A percentile compares a stretch with the other conserved stretches of the same genome.
phyloP scores from a whole-genome alignment of 2,797 vertebrate species.

The Halcyon leucocephala region DNA sequence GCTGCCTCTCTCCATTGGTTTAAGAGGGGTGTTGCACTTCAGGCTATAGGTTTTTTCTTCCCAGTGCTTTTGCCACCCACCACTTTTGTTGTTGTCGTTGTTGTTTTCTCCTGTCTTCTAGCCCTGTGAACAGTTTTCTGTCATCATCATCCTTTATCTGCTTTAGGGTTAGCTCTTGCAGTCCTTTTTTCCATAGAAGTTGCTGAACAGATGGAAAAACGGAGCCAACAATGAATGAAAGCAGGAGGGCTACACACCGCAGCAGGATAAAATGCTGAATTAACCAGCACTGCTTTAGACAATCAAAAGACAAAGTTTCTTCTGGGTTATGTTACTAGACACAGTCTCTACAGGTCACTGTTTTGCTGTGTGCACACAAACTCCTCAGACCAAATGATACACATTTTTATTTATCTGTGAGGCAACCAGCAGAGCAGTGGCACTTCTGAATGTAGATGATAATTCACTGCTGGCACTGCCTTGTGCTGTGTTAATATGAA shows the following conservation, averaged over 20 bases:
- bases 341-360: neutral
- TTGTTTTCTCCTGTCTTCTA: neutral
- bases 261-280: neutral
- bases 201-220: neutral
- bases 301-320: neutral
- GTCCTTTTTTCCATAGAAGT: neutral
- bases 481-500: neutral
- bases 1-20: neutral
- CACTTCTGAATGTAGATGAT: fast-evolving
- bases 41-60: neutral
- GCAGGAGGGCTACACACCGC: neutral
- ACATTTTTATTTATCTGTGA: neutral
- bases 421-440: neutral
- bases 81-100: neutral
- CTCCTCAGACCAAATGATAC: neutral
- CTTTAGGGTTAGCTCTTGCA: neutral
- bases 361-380: neutral
- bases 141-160: neutral
- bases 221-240: neutral
- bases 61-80: neutral
- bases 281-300: neutral
- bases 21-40: neutral
- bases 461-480: neutral
- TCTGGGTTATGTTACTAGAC: neutral
- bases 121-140: neutral